Evolutionary conservation across 2,113 vertebrate species (phyloP), one percentile per base, ranked within the genome.

Genomic region (Ammospiza caudacuta): DNA sequence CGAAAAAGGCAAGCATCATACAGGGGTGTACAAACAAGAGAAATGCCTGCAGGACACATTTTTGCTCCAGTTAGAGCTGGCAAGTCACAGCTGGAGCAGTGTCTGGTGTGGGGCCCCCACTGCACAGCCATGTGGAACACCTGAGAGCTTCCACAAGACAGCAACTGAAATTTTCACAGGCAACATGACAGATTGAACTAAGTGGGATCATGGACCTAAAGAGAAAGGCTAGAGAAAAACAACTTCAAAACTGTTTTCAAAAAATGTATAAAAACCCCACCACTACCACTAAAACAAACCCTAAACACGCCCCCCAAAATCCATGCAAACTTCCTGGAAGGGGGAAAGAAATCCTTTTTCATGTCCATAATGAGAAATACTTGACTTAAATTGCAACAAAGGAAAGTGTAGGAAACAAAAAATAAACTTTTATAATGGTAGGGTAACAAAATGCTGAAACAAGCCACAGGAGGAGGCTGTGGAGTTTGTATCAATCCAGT

Each of bases 21-120:
- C 25, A 58, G 41, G 43, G 51, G 47, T 85, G 76, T 63, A 66
- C n/a, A 86, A 88, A 88, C 25, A 88, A 46, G 67, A 90, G 18
- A 88, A 33, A 92, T 92, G 75, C 72, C 88, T 80, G 44, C 67
- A 80, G 82, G 72, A 86, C 33, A 88, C 28, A 59, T 49, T 92
- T 83, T 70, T 88, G 31, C 75, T 86, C n/a, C 47, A 63, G 59
- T 70, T 66, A 70, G 44, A 77, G 55, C 33, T 90, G 51, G 68
- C 59, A 86, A 78, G 51, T 79, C 63, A 70, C 83, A 90, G 63
- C 63, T 90, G 72, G 51, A 90, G 27, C 54, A 66, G 68, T 67
- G 27, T 44, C 79, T 80, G 59, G 20, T 43, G 28, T 58, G 55
- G 18, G 51, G 24, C 9, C 29, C 41, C 23, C 63, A 59, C 14